Base-by-base conservation (phyloP, 2,888 invertebrate genomes). In the Sphaeridia pumilis region DNA sequence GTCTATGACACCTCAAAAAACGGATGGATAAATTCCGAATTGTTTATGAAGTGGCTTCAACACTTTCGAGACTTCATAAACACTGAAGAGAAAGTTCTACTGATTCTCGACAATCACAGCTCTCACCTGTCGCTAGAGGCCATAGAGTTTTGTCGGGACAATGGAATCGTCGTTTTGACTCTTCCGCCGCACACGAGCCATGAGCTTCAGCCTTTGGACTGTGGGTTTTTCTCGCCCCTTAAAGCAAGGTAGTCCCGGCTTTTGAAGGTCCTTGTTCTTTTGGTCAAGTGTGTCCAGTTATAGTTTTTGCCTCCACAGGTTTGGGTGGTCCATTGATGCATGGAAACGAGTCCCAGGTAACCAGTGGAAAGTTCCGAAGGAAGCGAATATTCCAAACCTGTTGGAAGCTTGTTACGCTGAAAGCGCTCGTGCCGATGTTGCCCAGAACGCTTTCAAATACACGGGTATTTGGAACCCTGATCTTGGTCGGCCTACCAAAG, bases 181-280 rank as follows among this genome's bases (percentile, higher is more conserved):
- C 31, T 55, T 12, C 55, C 55, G 2, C 55, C 55, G 5, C 50
- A 55, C 21, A 46, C 46, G 12, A 42, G 46, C 5, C 54, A 54
- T 42, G 50, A 54, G 25, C 14, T 54, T 7, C 54, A 55, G 28
- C 47, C 51, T 10, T 21, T 50, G 14, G 50, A 51, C 21, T 43
- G 42, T 7, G 50, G 36, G 10, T 50, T 50, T 26, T 55, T 46
- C 50, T 12, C 17, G 4, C 46, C 49, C 2, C 14, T 53, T 2
- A 48, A 47, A 36, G 17, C 17, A 14, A 14, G 24, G 2, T 53
- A 53, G 17, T 17, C 43, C 14, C 4, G 12, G 3, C 21, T n/a
- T 2, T 10, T 53, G n/a, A n/a, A n/a, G n/a, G n/a, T n/a, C n/a
- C n/a, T n/a, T n/a, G n/a, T n/a, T n/a, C n/a, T n/a, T n/a, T n/a